phyloP scores from a whole-genome alignment of 2,113 vertebrate species.

The Nipponia nippon region DNA sequence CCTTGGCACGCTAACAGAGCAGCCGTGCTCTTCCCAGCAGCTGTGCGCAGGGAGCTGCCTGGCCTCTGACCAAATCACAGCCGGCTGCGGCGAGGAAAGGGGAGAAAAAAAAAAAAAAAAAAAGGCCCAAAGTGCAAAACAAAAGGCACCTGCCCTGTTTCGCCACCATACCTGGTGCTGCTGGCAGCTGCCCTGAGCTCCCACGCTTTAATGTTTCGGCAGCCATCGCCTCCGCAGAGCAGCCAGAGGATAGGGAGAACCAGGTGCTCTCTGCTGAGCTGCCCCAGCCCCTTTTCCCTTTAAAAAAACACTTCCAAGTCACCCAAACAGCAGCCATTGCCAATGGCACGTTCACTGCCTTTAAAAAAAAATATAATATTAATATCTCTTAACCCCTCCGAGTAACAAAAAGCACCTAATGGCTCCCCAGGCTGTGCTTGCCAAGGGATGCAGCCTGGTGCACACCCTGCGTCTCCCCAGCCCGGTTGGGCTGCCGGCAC shows the following conservation, averaged over 20 bases:
- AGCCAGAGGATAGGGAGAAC: background rate
- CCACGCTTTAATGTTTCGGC: background rate
- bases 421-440: background rate
- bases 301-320: background rate
- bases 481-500: background rate
- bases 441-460: background rate
- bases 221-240: background rate
- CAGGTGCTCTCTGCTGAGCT: background rate
- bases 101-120: accelerated
- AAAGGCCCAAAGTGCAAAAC: background rate
- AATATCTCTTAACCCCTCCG: background rate
- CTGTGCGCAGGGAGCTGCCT: background rate
- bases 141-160: background rate
- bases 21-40: background rate
- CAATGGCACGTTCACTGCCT: background rate
- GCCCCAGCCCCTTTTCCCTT: background rate
- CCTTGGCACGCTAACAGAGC: constrained; percentile 8
- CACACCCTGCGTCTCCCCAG: background rate
- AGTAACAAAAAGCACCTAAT: background rate
- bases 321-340: background rate
- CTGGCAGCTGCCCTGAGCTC: background rate
- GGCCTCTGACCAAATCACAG: background rate
- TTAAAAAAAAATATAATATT: background rate
- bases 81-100: background rate
- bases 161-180: background rate